Evolutionary conservation across 1,140 invertebrate genomes (phyloP), one percentile per base, ranked within the genome.

Genomic region (Dinothrombium tinctorium): DNA sequence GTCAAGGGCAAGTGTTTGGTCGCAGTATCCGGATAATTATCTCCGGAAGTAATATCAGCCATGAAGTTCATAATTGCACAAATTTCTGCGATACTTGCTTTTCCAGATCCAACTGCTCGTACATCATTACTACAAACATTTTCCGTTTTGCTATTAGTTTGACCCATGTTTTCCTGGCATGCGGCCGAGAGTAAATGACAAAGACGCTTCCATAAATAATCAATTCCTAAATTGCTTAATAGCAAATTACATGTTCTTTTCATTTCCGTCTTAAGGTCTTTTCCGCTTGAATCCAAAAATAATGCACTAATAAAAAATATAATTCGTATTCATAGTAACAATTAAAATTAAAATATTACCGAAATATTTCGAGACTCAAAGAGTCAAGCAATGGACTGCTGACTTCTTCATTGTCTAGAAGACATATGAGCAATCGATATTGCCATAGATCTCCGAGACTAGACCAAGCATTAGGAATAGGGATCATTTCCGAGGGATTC

Each of bases 321-420:
- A n/a, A n/a, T n/a, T n/a, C n/a, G n/a, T n/a, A n/a, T n/a, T n/a
- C n/a, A n/a, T n/a, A n/a, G n/a, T n/a, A n/a, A n/a, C n/a, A n/a
- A n/a, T n/a, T n/a, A n/a, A n/a, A n/a, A n/a, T 17, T 32, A 50
- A n/a, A 58, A 38, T 22, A 38, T 46, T 57, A 74, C 63, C 79
- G 69, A 56, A 89, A 79, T 37, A 89, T 72, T 55, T 87, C 76
- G 44, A 77, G 69, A 6, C 89, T 63, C 42, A 86, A 74, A 56
- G 76, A 73, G 52, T 87, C 80, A 37, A 89, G 56, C 47, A 90
- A 81, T 8, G 73, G 67, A 33, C 72, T 71, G 9, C 80, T 79
- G 41, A 90, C 79, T 58, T 89, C 82, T 28, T 74, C 72, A 57
- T 86, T 81, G 55, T 92, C 84, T 19, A 90, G 60, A 23, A 92